Conservation (phyloP, 2,888 invertebrate species). For the Drosophila emarginata region DNA sequence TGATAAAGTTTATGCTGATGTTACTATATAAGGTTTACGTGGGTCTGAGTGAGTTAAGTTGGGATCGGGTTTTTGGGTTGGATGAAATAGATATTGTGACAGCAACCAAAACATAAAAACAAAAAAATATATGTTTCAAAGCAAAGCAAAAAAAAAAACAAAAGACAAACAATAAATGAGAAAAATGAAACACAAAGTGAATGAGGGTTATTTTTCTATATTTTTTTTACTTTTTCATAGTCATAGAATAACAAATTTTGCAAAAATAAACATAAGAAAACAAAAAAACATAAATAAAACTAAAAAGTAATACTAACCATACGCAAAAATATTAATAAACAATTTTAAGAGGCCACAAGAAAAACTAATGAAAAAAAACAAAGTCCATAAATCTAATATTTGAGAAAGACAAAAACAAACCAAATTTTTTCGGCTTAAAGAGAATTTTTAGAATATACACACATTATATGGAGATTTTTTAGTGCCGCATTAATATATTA, state of each 20-base stretch:
- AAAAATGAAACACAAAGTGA: conserved; percentile 56
- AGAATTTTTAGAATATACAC: conserved; percentile 13
- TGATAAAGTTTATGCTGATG: conserved; percentile 67
- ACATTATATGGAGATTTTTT: not conserved
- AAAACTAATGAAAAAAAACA: conserved; percentile 24
- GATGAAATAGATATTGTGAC: conserved; percentile 65
- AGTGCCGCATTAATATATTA: not conserved
- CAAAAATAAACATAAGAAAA: conserved; percentile 26
- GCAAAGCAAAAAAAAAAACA: conserved; percentile 28
- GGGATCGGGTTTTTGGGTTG: conserved; percentile 20
- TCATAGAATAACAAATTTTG: conserved; percentile 79
- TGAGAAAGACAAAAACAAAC: conserved; percentile 29
- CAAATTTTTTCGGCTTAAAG: conserved; percentile 13
- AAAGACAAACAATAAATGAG: conserved; percentile 66
- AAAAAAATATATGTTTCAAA: not conserved
- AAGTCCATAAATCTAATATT: conserved; percentile 57
- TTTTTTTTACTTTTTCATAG: conserved; percentile 79
- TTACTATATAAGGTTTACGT: conserved; percentile 65
- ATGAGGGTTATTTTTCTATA: conserved; percentile 76
- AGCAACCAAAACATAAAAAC: conserved; percentile 41
- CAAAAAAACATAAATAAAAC: conserved; percentile 28
- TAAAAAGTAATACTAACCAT: conserved; percentile 24
- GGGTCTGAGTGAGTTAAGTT: conserved; percentile 50
- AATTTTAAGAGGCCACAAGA: conserved; percentile 50
- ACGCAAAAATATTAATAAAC: conserved; percentile 32